phyloP scores from a whole-genome alignment of 2,888 invertebrate species.

The Trichopoda pennipes region DNA sequence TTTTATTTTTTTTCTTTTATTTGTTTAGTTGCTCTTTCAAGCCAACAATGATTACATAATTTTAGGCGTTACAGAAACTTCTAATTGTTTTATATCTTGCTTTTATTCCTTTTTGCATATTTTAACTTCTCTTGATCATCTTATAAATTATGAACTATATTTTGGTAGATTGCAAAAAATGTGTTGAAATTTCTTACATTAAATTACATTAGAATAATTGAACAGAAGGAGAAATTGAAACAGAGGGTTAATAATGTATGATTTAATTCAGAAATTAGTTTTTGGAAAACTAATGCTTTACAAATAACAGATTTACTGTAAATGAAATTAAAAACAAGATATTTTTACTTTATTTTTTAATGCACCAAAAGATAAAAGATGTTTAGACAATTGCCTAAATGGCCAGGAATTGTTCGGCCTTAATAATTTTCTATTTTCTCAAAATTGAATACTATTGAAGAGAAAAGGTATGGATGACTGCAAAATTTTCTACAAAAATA shows the following conservation, averaged over 20 bases:
- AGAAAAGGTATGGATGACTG: too few species aligned
- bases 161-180: slow-evolving; percentile 36
- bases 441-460: too few species aligned
- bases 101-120: not conserved
- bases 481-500: too few species aligned
- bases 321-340: too few species aligned
- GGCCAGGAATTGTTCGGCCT: too few species aligned
- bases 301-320: not conserved
- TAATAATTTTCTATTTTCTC: too few species aligned
- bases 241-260: slow-evolving; percentile 16
- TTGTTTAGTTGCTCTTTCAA: not conserved
- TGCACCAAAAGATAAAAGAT: too few species aligned
- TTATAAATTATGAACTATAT: slow-evolving; percentile 57
- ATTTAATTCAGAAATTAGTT: not conserved
- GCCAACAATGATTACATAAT: slow-evolving; percentile 39
- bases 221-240: slow-evolving; percentile 9
- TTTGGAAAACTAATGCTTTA: too few species aligned
- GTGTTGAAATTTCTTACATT: slow-evolving; percentile 23
- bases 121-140: slow-evolving; percentile 33
- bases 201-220: slow-evolving; percentile 44
- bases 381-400: too few species aligned
- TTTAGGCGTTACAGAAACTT: slow-evolving; percentile 54
- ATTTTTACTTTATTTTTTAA: too few species aligned
- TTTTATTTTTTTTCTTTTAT: slow-evolving; percentile 20
- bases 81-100: slow-evolving; percentile 49